These are phyloP conservation scores for Ambastaia sidthimunki DNA, from an alignment of 2,797 vertebrate species.

Conservation along the genomic window DNA sequence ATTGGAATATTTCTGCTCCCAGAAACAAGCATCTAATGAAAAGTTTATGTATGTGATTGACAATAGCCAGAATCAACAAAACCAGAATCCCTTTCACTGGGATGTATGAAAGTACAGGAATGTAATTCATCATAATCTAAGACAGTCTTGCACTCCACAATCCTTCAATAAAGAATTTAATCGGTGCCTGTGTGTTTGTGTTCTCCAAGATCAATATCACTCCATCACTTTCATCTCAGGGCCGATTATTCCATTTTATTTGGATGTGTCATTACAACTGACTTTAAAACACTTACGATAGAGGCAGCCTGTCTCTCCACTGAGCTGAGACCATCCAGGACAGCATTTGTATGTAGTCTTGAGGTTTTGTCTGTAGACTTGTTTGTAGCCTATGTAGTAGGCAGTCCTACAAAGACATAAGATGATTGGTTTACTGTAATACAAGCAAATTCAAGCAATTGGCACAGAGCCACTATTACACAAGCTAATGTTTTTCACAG, in stretches of 20 bases:
- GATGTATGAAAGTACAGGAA: not conserved
- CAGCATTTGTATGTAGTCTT: slow-evolving; percentile 75
- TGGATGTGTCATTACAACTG: not conserved
- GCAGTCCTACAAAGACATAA: slow-evolving; percentile 68
- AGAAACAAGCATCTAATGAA: not conserved
- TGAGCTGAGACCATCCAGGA: slow-evolving; percentile 76
- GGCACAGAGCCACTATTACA: not conserved
- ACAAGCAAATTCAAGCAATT: not conserved
- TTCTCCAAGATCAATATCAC: not conserved
- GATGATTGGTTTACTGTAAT: not conserved
- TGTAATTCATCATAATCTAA: slow-evolving; percentile 12
- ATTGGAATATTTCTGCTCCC: slow-evolving; percentile 18
- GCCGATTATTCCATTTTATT: not conserved
- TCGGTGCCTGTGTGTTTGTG: not conserved
- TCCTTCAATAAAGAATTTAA: not conserved
- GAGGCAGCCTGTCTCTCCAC: slow-evolving; percentile 71
- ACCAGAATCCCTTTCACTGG: not conserved
- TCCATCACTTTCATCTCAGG: not conserved
- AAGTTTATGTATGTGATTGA: slow-evolving; percentile 13
- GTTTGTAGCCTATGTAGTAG: slow-evolving; percentile 74
- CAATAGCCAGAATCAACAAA: slow-evolving; percentile 16
- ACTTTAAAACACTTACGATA: slow-evolving; percentile 74
- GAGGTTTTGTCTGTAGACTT: slow-evolving; percentile 68
- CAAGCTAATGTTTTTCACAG: slow-evolving; percentile 1
- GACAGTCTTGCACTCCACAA: slow-evolving; percentile 1